Percentiles rank a stretch among this genome's conserved stretches.
Conservation (phyloP, 2,888 invertebrate species). For the Polydrusus tereticollis region DNA sequence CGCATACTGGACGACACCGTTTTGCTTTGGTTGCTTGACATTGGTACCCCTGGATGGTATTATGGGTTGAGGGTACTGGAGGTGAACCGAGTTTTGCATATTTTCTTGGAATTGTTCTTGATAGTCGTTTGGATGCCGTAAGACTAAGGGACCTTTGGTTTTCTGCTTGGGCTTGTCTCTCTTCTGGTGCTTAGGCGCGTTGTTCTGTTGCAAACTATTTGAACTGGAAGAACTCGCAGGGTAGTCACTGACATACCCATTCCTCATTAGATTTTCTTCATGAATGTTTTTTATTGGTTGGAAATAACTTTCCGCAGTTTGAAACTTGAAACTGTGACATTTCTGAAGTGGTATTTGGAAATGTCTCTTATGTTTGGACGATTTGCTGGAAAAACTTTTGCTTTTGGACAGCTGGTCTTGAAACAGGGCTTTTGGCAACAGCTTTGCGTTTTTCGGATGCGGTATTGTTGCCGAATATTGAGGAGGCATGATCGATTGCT, state of each 20-base stretch:
- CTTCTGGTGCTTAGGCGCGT: constrained; percentile 41
- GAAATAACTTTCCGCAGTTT: constrained; percentile 72
- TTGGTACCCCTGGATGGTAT: constrained; percentile 27
- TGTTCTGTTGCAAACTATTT: constrained; percentile 53
- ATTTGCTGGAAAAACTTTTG: constrained; percentile 65
- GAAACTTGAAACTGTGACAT: constrained; percentile 73
- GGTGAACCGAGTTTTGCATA: constrained; percentile 64
- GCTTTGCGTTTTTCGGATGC: constrained; percentile 70
- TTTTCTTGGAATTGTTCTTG: constrained; percentile 63
- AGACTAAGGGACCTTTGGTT: constrained; percentile 64
- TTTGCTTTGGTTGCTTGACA: constrained; percentile 56
- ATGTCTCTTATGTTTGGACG: constrained; percentile 72
- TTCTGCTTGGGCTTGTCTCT: constrained; percentile 61
- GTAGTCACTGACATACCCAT: constrained; percentile 65
- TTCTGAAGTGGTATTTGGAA: constrained; percentile 76
- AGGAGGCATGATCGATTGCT: constrained; percentile 70
- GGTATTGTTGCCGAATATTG: constrained; percentile 70
- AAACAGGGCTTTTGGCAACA: constrained; percentile 64
- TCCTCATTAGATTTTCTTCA: constrained; percentile 66
- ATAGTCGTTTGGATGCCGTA: constrained; percentile 62
- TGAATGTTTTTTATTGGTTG: constrained; percentile 76
- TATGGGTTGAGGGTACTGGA: constrained; percentile 66
- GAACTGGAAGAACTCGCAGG: constrained; percentile 53
- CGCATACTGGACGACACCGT: constrained; percentile 67
- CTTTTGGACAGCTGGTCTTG: constrained; percentile 65